Conservation (phyloP, 2,888 invertebrate genomes). For the Temnothorax unifasciatus region DNA sequence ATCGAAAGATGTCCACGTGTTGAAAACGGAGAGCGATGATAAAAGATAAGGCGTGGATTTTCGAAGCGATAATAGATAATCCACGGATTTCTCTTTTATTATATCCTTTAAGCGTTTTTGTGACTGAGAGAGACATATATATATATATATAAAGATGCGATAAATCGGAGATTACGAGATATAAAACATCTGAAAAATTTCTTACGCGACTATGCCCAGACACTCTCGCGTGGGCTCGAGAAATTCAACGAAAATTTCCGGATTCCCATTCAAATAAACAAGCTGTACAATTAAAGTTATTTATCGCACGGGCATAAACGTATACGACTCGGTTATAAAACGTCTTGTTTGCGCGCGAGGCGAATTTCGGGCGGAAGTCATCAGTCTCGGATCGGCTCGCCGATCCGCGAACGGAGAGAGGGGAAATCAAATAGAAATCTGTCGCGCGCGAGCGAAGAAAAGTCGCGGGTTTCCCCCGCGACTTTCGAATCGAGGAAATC, state of each 20-base stretch:
- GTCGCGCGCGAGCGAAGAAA: background rate
- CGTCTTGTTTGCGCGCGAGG: background rate
- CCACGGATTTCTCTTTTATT: slow-evolving; percentile 21
- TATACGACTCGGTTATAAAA: background rate
- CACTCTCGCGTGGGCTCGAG: background rate
- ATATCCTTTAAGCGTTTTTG: background rate
- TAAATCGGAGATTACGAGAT: background rate
- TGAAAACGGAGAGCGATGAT: background rate
- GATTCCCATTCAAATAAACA: background rate
- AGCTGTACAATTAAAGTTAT: background rate
- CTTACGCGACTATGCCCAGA: too few species aligned
- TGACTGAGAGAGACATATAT: too few species aligned
- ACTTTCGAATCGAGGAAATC: slow-evolving; percentile 10
- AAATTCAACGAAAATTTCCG: background rate
- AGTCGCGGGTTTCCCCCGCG: background rate
- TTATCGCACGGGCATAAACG: background rate
- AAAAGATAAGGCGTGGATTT: slow-evolving; percentile 5
- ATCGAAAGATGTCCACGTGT: background rate
- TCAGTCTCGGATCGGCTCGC: background rate
- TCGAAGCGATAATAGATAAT: slow-evolving; percentile 27
- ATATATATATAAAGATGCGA: background rate
- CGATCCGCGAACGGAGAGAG: background rate
- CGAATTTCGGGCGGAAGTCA: background rate
- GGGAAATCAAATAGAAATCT: background rate
- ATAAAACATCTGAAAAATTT: background rate